Percentiles rank a stretch among this genome's conserved stretches.
Evolutionary conservation across 1,140 invertebrate species (phyloP).

Genomic region (Drosophila sechellia): DNA sequence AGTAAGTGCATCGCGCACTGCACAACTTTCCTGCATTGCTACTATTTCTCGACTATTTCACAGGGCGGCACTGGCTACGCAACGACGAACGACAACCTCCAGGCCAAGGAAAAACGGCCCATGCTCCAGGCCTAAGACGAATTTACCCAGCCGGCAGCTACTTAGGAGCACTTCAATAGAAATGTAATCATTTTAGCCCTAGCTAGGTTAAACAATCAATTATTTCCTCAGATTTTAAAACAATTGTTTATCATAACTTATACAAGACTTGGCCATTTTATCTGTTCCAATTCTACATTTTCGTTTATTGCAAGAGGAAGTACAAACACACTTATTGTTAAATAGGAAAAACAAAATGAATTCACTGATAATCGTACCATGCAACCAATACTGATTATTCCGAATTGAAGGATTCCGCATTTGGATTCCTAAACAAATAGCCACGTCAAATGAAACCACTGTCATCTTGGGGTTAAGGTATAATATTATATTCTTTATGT

Average conservation of each 20-base stretch:
- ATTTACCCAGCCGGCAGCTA: background rate
- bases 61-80: conserved; percentile 98
- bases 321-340: too few relatives aligned
- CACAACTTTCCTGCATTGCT: background rate
- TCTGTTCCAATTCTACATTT: too few relatives aligned
- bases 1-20: conserved; percentile 85
- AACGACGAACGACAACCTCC: conserved; percentile 92
- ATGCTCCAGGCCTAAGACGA: conserved; percentile 91
- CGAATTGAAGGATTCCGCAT: too few relatives aligned
- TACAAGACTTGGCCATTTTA: too few relatives aligned
- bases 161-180: background rate
- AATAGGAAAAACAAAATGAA: too few relatives aligned
- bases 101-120: conserved; percentile 94
- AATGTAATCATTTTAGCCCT: background rate
- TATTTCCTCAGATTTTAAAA: background rate
- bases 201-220: background rate
- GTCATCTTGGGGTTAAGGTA: conserved; percentile 33
- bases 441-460: background rate
- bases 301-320: too few relatives aligned
- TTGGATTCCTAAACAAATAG: too few relatives aligned
- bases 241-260: too few relatives aligned
- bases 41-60: conserved; percentile 28
- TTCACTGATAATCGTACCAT: too few relatives aligned
- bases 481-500: conserved; percentile 57
- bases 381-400: too few relatives aligned